phyloP scores from a whole-genome alignment of 2,797 vertebrate species.

The Notolepis coatsorum region DNA sequence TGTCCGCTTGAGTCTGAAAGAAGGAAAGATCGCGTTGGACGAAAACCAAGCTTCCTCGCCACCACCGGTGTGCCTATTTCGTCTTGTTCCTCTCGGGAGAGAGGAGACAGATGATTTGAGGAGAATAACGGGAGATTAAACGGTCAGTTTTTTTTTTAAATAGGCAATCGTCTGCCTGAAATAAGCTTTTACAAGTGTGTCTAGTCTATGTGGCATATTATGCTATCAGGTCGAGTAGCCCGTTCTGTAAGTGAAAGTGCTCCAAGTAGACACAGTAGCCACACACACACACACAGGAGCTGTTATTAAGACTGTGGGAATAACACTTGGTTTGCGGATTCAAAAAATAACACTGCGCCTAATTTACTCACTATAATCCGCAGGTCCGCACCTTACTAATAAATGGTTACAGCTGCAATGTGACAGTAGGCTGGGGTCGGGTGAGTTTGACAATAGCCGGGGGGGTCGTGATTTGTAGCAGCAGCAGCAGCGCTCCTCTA shows the following conservation, averaged over 20 bases:
- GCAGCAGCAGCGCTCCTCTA: neutral
- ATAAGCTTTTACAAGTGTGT: neutral
- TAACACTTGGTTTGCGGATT: too few species aligned
- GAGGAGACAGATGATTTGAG: slow-evolving; percentile 23
- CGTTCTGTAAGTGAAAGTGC: slow-evolving; percentile 53
- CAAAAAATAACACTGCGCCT: too few species aligned
- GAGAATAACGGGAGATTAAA: slow-evolving; percentile 12
- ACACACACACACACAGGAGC: too few species aligned
- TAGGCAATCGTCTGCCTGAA: neutral
- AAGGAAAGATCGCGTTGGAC: slow-evolving; percentile 36
- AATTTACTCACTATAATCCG: too few species aligned
- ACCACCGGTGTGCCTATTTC: slow-evolving; percentile 17
- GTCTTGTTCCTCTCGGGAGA: neutral
- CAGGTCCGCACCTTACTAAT: too few species aligned
- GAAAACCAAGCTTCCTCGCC: slow-evolving; percentile 22
- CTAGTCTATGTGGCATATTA: neutral
- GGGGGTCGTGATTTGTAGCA: slow-evolving; percentile 9
- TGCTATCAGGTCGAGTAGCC: slow-evolving; percentile 22
- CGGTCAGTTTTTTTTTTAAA: slow-evolving; percentile 48
- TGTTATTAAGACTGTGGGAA: too few species aligned
- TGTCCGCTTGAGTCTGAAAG: slow-evolving; percentile 37
- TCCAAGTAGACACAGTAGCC: too few species aligned
- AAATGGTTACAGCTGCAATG: too few species aligned
- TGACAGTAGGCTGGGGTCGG: slow-evolving; percentile 5
- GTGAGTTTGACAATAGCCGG: too few species aligned